A percentile compares a stretch with the other conserved stretches of the same genome.
phyloP scores from a whole-genome alignment of 1,140 invertebrate genomes.

The Helicorthomorpha holstii region DNA sequence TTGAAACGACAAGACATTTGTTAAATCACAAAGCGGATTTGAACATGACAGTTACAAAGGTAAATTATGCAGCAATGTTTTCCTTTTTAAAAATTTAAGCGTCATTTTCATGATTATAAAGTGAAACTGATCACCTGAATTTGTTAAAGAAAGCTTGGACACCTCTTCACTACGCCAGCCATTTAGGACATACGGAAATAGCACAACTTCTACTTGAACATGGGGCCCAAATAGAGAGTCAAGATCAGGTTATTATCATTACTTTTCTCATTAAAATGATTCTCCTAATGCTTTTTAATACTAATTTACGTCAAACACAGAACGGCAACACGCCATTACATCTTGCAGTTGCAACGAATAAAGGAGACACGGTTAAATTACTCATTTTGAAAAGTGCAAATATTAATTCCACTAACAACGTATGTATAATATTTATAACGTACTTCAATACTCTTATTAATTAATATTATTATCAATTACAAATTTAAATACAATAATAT shows the following conservation, averaged over 20 bases:
- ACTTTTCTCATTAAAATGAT: not conserved
- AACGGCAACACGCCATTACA: constrained; percentile 58
- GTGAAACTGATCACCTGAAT: not conserved
- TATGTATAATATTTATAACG: constrained; percentile 28
- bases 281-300: constrained; percentile 1
- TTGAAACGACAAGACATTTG: constrained; percentile 34
- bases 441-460: not conserved
- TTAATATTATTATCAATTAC: not conserved
- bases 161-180: constrained; percentile 88
- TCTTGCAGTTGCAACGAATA: constrained; percentile 50
- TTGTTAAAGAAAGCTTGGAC: constrained; percentile 57
- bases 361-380: constrained; percentile 46
- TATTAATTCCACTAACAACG: constrained; percentile 50
- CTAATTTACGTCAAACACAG: constrained; percentile 28
- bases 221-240: constrained; percentile 89
- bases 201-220: constrained; percentile 89
- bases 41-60: not conserved
- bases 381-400: constrained; percentile 50
- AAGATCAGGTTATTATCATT: constrained; percentile 31
- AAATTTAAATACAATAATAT: not conserved
- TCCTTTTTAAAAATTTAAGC: no score
- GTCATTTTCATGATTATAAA: not conserved
- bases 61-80: not conserved
- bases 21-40: constrained; percentile 21
- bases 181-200: constrained; percentile 86